Percentiles rank a stretch among this genome's conserved stretches.
phyloP scores from a whole-genome alignment of 2,113 vertebrate genomes.

The Lamprotornis superbus region DNA sequence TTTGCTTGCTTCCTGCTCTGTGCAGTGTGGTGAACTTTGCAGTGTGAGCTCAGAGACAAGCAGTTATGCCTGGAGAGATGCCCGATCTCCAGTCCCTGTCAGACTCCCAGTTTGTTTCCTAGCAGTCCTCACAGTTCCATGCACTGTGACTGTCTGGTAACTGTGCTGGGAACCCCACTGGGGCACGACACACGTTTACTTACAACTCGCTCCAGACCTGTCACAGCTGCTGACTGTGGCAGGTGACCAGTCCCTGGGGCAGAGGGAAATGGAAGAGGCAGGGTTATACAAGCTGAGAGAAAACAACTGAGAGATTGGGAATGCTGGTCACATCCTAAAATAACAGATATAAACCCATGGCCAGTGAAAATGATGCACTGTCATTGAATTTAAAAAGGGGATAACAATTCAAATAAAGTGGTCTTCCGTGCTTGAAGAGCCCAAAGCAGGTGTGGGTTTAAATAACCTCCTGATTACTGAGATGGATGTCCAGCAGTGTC shows the following conservation, averaged over 20 bases:
- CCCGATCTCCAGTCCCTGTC: neutral
- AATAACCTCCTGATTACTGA: neutral
- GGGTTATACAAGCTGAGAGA: neutral
- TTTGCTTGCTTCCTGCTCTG: neutral
- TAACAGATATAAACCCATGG: neutral
- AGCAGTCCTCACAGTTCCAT: neutral
- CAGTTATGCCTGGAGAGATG: neutral
- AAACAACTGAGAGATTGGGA: neutral
- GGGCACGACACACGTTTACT: neutral
- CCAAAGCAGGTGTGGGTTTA: neutral
- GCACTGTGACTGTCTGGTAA: neutral
- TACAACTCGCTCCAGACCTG: accelerated
- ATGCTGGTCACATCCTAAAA: neutral
- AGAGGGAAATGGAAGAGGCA: neutral
- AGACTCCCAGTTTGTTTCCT: neutral
- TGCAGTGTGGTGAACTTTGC: neutral
- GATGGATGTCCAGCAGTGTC: neutral
- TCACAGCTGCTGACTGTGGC: neutral
- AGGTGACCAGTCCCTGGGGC: neutral
- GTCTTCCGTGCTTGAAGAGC: neutral
- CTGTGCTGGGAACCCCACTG: neutral
- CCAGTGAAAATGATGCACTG: neutral
- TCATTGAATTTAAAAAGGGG: neutral
- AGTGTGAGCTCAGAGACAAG: neutral
- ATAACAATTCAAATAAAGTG: neutral